Base-by-base conservation (phyloP, 2,888 invertebrate species). In the Drosophila histrio region DNA sequence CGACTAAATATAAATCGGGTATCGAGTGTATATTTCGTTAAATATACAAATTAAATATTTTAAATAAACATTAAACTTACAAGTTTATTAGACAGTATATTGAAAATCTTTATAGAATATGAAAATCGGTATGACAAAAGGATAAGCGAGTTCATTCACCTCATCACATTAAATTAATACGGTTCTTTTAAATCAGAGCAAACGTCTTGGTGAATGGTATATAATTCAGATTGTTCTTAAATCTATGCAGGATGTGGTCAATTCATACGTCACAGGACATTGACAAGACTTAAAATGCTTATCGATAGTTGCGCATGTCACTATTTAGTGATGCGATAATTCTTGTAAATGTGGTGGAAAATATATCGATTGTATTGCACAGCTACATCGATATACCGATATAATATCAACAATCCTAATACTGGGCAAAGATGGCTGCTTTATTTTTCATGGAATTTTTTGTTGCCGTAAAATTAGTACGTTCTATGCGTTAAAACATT, bases 371-470 rank as follows among this genome's bases (percentile, higher is more conserved):
- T 17, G 13, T 47, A 43, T 57, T 17, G 32, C 56, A 43, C n/a
- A 39, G 21, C 15, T 11, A 28, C 57, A 72, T 72, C 72, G 72
- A 72, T 69, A 57, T 9, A 47, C 52, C 69, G 69, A 69, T 72
- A 62, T 54, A 44, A 58, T 66, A 72, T 71, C 72, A 72, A 72
- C 66, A 72, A 72, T 72, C 62, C 61, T 72, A 66, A 66, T 58
- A 71, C 66, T 71, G 72, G 44, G 72, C 72, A 73, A 73, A 73
- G 73, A 73, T 73, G 73, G 73, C 73, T 73, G 73, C 73, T 73
- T 73, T 73, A 73, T 73, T 73, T 73, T 73, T 73, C 73, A 73
- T 74, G 69, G 74, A 73, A 74, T 69, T 64, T 74, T 75, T 71
- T 75, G 75, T 75, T 75, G 58, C 75, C 71, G 67, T 75, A 58